These are phyloP conservation scores for Synanthedon tipuliformis DNA, from an alignment of 2,888 invertebrate genomes.

Conservation along the genomic window DNA sequence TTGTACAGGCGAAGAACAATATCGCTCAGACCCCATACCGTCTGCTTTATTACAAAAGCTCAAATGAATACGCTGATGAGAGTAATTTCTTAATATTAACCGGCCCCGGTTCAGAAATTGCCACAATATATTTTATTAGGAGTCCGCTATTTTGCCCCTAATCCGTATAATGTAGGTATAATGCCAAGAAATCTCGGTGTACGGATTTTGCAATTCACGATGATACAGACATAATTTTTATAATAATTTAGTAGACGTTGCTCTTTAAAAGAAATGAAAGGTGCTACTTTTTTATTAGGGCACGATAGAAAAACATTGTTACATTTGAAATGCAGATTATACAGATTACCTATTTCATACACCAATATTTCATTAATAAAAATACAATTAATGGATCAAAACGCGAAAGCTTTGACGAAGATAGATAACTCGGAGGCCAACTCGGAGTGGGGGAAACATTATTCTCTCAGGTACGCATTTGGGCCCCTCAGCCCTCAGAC, in stretches of 20 bases:
- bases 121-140: neutral
- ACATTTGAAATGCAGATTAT: too few relatives aligned
- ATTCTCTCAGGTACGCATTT: slow-evolving; percentile 30
- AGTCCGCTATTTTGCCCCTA: neutral
- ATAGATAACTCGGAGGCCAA: slow-evolving; percentile 24
- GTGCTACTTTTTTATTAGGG: too few relatives aligned
- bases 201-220: too few relatives aligned
- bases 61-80: slow-evolving; percentile 9
- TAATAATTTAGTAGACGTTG: too few relatives aligned
- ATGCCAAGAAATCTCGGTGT: neutral
- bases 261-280: too few relatives aligned
- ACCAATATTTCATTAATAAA: slow-evolving; percentile 6
- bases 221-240: too few relatives aligned
- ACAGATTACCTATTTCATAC: neutral
- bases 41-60: slow-evolving; percentile 7
- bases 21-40: neutral
- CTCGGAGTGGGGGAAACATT: slow-evolving; percentile 19
- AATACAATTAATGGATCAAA: slow-evolving; percentile 25
- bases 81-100: slow-evolving; percentile 9
- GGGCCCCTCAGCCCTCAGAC: slow-evolving; percentile 7
- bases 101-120: slow-evolving; percentile 2
- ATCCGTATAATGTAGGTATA: neutral
- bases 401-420: slow-evolving; percentile 17
- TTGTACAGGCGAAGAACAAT: neutral
- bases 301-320: too few relatives aligned